These are phyloP conservation scores for Xerus inauris DNA, from an alignment of 2,113 vertebrate genomes.

Conservation along the genomic window DNA sequence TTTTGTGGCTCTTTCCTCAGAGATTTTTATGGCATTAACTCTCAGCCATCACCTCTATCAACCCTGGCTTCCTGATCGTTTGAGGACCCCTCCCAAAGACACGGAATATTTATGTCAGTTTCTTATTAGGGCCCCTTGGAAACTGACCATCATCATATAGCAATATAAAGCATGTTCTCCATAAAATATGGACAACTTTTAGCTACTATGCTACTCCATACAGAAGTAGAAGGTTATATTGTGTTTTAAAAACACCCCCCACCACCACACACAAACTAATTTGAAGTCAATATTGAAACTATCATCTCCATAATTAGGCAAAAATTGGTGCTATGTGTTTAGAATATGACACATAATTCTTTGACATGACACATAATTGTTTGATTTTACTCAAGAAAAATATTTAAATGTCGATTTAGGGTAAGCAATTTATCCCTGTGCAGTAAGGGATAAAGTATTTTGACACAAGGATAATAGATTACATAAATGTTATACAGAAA, in stretches of 20 bases:
- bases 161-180: background rate
- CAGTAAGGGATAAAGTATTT: background rate
- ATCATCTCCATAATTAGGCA: background rate
- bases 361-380: background rate
- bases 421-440: background rate
- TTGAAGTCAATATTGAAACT: background rate
- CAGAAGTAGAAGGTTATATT: background rate
- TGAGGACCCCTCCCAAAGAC: background rate
- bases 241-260: background rate
- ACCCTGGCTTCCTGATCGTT: background rate
- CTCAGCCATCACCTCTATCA: background rate
- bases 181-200: background rate
- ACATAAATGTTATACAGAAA: conserved; percentile 24
- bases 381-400: conserved; percentile 27
- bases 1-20: background rate
- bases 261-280: background rate
- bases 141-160: background rate
- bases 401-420: background rate
- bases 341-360: conserved; percentile 24
- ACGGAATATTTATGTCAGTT: background rate
- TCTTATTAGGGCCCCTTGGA: background rate
- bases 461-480: background rate
- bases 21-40: background rate
- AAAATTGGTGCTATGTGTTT: background rate
- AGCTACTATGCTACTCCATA: background rate